Evolutionary conservation across 2,888 invertebrate genomes (phyloP), one percentile per base, ranked within the genome.

Genomic region (Agonopterix heracliana): DNA sequence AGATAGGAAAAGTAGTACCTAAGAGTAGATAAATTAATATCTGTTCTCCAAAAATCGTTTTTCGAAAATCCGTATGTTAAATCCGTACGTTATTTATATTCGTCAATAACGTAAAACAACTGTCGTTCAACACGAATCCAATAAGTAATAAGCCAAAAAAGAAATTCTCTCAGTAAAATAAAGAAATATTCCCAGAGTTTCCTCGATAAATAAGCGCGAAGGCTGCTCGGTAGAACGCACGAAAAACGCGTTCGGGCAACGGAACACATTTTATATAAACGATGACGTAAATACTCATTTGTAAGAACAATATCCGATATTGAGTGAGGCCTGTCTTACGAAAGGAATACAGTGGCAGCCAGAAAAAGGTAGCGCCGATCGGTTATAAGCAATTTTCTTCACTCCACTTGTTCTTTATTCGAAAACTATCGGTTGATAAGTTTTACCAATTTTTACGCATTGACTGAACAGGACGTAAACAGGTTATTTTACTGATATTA

Each of bases 271-370:
- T 82, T 81, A 81, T 79, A 81, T 77, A 76, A 82, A 83, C 81
- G 84, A 84, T 84, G 84, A 81, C 84, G 81, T 86, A 87, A 87
- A 87, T 85, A 86, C 84, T 87, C 82, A 85, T 87, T 87, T 85
- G 81, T 75, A 77, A 81, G 82, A 86, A 86, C 87, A 87, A 87
- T 87, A 84, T 87, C 84, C 82, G 85, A 85, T 87, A 87, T 85
- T 86, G 87, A 87, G 83, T 86, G 87, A 87, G 84, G 79, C 81
- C 83, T 86, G 87, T 85, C 87, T 83, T 71, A 71, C 73, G 26
- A 71, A 63, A 61, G 59, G 61, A 55, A 53, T 74, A 68, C 71
- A 71, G 63, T 71, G 61, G 60, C 41, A 63, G 68, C 55, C 64
- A 53, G 47, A 53, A 60, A 65, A 63, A 60, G 50, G 60, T 55